phyloP scores from a whole-genome alignment of 2,113 vertebrate genomes.

The Zootoca vivipara region DNA sequence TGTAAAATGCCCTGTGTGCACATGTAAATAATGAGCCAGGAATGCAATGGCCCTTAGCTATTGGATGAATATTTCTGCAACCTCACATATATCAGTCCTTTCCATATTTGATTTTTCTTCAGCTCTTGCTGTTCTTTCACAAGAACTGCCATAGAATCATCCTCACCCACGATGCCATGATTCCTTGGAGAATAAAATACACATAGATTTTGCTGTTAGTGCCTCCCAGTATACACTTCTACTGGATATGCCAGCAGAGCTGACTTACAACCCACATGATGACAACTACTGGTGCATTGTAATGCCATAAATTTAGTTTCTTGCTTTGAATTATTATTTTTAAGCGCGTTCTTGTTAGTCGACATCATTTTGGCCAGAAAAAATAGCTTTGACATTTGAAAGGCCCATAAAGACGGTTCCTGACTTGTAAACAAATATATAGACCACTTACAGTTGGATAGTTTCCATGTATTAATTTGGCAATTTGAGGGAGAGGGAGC shows the following conservation, averaged over 20 bases:
- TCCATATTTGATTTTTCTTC: constrained; percentile 39
- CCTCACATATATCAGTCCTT: neutral
- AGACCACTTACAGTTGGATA: neutral
- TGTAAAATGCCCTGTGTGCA: neutral
- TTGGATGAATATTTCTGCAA: neutral
- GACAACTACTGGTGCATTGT: neutral
- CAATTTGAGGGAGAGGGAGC: neutral
- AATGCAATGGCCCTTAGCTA: neutral
- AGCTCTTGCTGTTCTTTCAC: constrained; percentile 35
- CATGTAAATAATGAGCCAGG: neutral
- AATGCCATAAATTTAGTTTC: neutral
- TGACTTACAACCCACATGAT: neutral
- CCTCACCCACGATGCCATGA: neutral
- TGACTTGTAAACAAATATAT: neutral
- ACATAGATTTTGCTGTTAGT: neutral
- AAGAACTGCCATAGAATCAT: constrained; percentile 32
- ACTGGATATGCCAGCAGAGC: neutral
- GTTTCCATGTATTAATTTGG: neutral
- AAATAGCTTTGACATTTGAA: neutral
- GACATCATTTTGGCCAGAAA: neutral
- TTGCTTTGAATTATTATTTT: neutral
- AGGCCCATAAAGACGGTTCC: neutral
- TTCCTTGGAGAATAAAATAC: neutral
- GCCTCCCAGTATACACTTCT: no score
- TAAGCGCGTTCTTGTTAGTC: neutral